Evolutionary conservation across 2,888 invertebrate species (phyloP), one percentile per base, ranked within the genome.

Genomic region (Netelia inedita): DNA sequence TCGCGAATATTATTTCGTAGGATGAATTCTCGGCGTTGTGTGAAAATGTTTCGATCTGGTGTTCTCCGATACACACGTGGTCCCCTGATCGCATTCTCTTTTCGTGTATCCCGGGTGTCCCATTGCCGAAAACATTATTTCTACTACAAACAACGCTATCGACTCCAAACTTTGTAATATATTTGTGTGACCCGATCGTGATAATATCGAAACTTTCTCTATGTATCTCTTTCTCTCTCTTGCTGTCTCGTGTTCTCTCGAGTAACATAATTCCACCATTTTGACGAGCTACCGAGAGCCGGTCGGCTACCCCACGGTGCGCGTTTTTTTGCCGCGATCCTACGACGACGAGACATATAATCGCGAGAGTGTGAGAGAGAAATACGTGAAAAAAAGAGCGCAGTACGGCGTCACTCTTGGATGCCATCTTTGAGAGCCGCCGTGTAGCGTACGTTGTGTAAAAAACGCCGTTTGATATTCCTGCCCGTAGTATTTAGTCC

Each of bases 361-460:
- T 68, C 74, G 72, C 59, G 14, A 11, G 83, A 74, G 85, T 89
- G 80, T 86, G 86, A 75, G 72, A 78, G 35, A 28, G 71, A 78
- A 79, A 85, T 87, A 87, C 87, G 87, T 82, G 46, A 53, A 63
- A 66, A 72, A 79, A 75, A 79, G 83, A 82, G 69, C 75, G 65
- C 88, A 84, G 86, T 89, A 89, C 92, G 91, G 92, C 92, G 92
- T 92, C 92, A 91, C 89, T 92, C 91, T 88, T 87, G 92, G 92
- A 90, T 92, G 92, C 92, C 92, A 92, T 92, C 90, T 92, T 92
- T 68, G 75, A 57, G 55, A 53, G 57, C n/a, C 89, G 90, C 90
- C 82, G 89, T 91, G 89, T 87, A 88, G 89, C 90, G 88, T 89
- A 87, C 87, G 84, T 88, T 79, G 82, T 78, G 80, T 86, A 88